Base-by-base conservation (phyloP, 2,888 invertebrate species). In the Gonocerus acuteangulatus region DNA sequence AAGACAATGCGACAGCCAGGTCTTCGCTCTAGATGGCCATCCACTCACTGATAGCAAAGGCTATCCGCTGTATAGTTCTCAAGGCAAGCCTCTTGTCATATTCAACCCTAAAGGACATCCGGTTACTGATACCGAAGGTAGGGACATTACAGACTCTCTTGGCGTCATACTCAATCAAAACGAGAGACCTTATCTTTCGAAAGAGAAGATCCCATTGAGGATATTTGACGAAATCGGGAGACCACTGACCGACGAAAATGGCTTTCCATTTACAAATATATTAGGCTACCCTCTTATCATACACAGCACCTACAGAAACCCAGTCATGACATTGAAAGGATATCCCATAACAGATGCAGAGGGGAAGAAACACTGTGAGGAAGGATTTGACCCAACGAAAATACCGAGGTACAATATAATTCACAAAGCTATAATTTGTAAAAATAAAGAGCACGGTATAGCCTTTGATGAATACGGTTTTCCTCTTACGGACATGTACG, bases 31-130 rank as follows among this genome's bases (percentile, higher is more conserved):
- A 6, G 48, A 59, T 16, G 59, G 59, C 1, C 15, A 34, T 15
- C 59, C 59, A 2, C 32, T 59, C 22, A 59, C 59, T 1, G 48
- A 59, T 23, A 15, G 18, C 11, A n/a, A 15, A n/a, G 59, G 59
- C 1, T 2, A 34, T 15, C 48, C 59, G 4, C 23, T 59, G 4
- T 34, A 9, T n/a, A 36, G 36, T 15, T 16, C 27, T 15, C 15
- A 2, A 15, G 59, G 59, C 18, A 48, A 39, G 6, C n/a, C n/a
- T 13, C 16, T 59, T 15, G 18, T 58, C n/a, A 15, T 61, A 39
- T 63, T 61, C 57, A 60, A 62, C 22, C 45, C 51, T 18, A 62
- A 59, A 59, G 65, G 65, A 22, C 56, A 58, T 9, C 65, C 65
- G 0, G 48, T 65, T 16, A 62, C 61, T 15, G 65, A 65, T 59